Base-by-base conservation (phyloP, 2,888 invertebrate species). In the Eueremaeus valkanovi region DNA sequence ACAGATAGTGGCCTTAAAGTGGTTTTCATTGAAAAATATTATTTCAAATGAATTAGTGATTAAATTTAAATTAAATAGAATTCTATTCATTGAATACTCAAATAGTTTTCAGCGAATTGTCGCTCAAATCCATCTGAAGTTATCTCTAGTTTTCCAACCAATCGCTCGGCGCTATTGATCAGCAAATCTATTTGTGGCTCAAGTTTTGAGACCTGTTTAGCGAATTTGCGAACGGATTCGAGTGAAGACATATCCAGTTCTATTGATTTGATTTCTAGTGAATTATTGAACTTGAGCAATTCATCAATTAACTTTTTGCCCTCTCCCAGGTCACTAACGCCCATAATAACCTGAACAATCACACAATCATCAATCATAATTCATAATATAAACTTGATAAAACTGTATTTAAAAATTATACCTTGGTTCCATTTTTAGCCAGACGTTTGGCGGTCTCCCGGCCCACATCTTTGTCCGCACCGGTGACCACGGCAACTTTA, bases 201-300 rank as follows among this genome's bases (percentile, higher is more conserved):
- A 2, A 16, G 70, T 33, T 77, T n/a, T 3, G 74, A 29, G 1
- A 78, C 51, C 27, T 78, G 73, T 21, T 84, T 84, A 79, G 87
- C 91, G 84, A 92, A 92, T 24, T 87, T 82, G 77, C 87, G 83
- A 76, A 93, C 86, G 51, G 92, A 92, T 61, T 87, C 84, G 74
- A 88, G 85, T 63, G 90, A 91, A 76, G 90, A 88, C 78, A 93
- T 86, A 85, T 93, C 90, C 40, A 74, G 79, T 78, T 75, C 79
- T 80, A 36, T 73, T 55, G 49, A 78, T 49, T n/a, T 16, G 9
- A 42, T 42, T 8, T 42, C 42, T 8, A 11, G 13, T 13, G 42
- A 11, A 18, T 42, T 21, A 33, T 75, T 16, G 80, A 79, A n/a
- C 80, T 80, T 33, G 78, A 76, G 21, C 18, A 80, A 76, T 3